Evolutionary conservation across 2,113 vertebrate species (phyloP).

Genomic region (Festucalex cinctus): DNA sequence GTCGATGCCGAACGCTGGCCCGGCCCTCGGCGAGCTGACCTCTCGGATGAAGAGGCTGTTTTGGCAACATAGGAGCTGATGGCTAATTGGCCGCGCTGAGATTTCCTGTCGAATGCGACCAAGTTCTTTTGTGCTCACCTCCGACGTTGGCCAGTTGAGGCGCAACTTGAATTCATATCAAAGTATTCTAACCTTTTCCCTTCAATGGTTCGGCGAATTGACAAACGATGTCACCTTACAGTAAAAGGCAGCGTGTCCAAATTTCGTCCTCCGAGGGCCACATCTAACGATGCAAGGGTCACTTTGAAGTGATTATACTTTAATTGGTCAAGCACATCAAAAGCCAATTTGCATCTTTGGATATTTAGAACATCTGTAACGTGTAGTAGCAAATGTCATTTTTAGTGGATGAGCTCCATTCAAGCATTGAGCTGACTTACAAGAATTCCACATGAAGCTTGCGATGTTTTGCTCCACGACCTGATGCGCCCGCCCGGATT

Average conservation of each 20-base stretch:
- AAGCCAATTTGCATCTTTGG: no score
- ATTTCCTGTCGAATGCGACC: conserved; percentile 69
- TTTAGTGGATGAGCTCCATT: no score
- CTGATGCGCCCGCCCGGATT: conserved; percentile 11
- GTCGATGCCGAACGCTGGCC: conserved; percentile 20
- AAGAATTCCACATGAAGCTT: conserved; percentile 16
- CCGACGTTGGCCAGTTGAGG: conserved; percentile 36
- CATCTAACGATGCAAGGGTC: no score
- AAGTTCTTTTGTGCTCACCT: conserved; percentile 61
- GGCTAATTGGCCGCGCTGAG: conserved; percentile 67
- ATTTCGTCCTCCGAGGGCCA: no score
- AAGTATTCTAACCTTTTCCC: conserved; percentile 14
- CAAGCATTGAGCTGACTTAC: neutral
- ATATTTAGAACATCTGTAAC: no score
- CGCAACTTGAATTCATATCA: conserved; percentile 28
- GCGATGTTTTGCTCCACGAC: conserved; percentile 39
- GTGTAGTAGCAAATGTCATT: no score
- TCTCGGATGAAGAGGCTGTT: conserved; percentile 72
- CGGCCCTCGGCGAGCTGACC: conserved; percentile 46
- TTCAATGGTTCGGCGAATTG: neutral
- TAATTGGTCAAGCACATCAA: no score
- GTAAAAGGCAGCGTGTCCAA: neutral
- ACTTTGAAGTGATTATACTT: no score
- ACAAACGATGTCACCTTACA: neutral
- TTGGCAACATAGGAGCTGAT: conserved; percentile 72